phyloP scores from a whole-genome alignment of 1,140 invertebrate species.

The Anoplophora glabripennis region DNA sequence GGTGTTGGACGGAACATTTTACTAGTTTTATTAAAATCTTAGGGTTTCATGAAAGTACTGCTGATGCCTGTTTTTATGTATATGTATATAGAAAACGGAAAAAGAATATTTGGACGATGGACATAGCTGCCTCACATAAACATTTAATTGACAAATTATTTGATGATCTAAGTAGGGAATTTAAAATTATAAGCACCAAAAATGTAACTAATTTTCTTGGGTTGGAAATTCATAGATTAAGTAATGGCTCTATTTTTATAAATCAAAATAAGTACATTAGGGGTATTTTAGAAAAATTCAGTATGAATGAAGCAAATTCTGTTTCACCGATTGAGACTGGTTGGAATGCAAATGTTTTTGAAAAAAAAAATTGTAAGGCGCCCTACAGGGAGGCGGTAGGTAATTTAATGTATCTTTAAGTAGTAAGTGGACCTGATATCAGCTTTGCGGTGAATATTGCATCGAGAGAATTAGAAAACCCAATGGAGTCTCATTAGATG shows the following conservation, averaged over 20 bases:
- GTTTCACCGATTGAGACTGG: slow-evolving; percentile 4
- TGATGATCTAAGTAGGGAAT: slow-evolving; percentile 14
- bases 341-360: background rate
- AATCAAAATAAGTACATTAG: no score
- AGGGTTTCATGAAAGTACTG: slow-evolving; percentile 42
- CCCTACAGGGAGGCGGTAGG: slow-evolving; percentile 8
- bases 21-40: slow-evolving; percentile 35
- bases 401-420: slow-evolving; percentile 1
- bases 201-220: background rate
- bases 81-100: slow-evolving; percentile 27
- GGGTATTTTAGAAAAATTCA: background rate
- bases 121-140: slow-evolving; percentile 22
- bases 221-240: background rate
- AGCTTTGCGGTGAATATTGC: background rate
- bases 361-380: no score
- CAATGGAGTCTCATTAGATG: no score
- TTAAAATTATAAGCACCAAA: slow-evolving; percentile 10
- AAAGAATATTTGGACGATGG: slow-evolving; percentile 51
- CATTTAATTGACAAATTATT: slow-evolving; percentile 6
- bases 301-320: slow-evolving; percentile 1
- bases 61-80: slow-evolving; percentile 49
- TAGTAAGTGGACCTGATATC: slow-evolving; percentile 1
- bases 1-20: slow-evolving; percentile 45
- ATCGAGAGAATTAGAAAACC: background rate
- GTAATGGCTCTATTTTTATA: no score